phyloP scores from a whole-genome alignment of 2,113 vertebrate genomes.

The Eubucco bourcierii region DNA sequence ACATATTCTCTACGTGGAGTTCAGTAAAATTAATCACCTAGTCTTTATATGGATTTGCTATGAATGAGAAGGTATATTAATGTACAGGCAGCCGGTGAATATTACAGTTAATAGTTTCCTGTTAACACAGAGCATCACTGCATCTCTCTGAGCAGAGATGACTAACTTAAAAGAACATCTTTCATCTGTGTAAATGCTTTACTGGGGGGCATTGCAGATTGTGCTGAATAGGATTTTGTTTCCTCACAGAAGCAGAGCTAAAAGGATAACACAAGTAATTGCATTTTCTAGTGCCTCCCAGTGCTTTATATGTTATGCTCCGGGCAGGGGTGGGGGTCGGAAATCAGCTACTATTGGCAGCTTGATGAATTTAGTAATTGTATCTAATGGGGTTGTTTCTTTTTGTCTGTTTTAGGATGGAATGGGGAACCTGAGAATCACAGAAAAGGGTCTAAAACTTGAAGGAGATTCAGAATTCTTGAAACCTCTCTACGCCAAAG shows the following conservation, averaged over 20 bases:
- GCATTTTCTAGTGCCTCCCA: constrained; percentile 43
- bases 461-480: constrained; percentile 99
- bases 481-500: constrained; percentile 99
- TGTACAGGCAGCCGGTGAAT: not conserved
- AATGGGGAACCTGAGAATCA: constrained; percentile 98
- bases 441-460: constrained; percentile 94
- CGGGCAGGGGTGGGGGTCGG: not conserved
- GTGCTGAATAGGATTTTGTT: constrained; percentile 13
- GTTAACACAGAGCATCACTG: constrained; percentile 9
- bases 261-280: constrained; percentile 47
- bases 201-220: constrained; percentile 4
- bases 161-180: constrained; percentile 5
- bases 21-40: constrained; percentile 7
- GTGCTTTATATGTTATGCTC: constrained; percentile 19
- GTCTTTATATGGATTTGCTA: not conserved
- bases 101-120: constrained; percentile 30
- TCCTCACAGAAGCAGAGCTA: constrained; percentile 2
- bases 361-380: constrained; percentile 46
- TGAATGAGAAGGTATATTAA: constrained; percentile 43
- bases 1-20: not conserved
- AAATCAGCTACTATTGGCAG: constrained; percentile 17
- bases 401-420: constrained; percentile 85
- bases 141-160: not conserved
- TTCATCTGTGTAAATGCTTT: constrained; percentile 33
- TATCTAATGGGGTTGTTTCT: constrained; percentile 49